Base-by-base conservation (phyloP, 2,888 invertebrate genomes). In the Polydrusus tereticollis region DNA sequence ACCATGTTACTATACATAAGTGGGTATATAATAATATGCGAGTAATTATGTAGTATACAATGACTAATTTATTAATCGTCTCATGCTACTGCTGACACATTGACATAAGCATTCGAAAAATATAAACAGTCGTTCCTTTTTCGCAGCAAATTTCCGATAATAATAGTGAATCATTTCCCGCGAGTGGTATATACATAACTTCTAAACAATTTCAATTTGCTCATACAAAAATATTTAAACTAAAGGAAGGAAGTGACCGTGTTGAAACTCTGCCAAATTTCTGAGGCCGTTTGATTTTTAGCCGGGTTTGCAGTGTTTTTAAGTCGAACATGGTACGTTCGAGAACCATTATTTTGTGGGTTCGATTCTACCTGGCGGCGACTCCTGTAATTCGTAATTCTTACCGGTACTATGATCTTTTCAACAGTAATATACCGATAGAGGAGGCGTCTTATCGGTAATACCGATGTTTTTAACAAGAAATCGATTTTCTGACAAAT, bases 161-260 rank as follows among this genome's bases (percentile, higher is more conserved):
- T 52, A 18, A 14, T 21, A 26, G 41, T 69, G 62, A 69, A 41
- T 69, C 69, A 60, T 62, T 16, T 50, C 50, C 62, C 68, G 68
- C 52, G 16, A 20, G 23, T 58, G 33, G 41, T 64, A 52, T 62
- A 52, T 20, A 69, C 45, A 33, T 63, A 69, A 47, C 29, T 36
- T 57, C 63, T 58, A 69, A 69, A 69, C 69, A 62, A 69, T 62
- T 63, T 69, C 69, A 63, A 69, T 69, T 58, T 45, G 63, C 45
- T 58, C 16, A 57, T 8, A 41, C 47, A 33, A 69, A 69, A 69
- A 63, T 64, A 69, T 69, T 69, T 58, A 68, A 71, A 75, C 75
- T 75, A 77, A 75, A 78, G 79, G 79, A 79, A 79, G 79, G 79
- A 79, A 79, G 79, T 77, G 67, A 70, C 69, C 20, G 29, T 60